Conservation (phyloP, 2,113 vertebrate species). For the Megalops atlanticus region DNA sequence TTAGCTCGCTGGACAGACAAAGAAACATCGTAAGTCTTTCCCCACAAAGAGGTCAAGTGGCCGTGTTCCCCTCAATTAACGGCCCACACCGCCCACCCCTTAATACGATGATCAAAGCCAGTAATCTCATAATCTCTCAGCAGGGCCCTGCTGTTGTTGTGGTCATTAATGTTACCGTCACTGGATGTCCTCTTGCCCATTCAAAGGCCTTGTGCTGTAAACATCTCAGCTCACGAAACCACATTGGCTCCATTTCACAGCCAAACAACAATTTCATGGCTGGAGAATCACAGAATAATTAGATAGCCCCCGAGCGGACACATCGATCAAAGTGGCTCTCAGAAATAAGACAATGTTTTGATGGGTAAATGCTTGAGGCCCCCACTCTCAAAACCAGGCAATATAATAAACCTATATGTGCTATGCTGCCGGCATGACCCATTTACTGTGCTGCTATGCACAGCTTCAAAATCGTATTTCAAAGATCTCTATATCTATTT, state of each 20-base stretch:
- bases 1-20: neutral
- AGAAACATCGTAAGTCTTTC: slow-evolving; percentile 23
- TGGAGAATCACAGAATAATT: slow-evolving; percentile 57
- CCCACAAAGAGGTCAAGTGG: slow-evolving; percentile 11
- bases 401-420: slow-evolving; percentile 5
- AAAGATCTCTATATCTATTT: neutral
- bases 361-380: slow-evolving; percentile 40
- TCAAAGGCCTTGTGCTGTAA: slow-evolving; percentile 30
- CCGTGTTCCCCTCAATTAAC: neutral
- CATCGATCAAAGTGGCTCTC: slow-evolving; percentile 48
- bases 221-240: slow-evolving; percentile 29
- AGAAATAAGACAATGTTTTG: slow-evolving; percentile 47
- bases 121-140: slow-evolving; percentile 23
- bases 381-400: neutral
- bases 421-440: neutral
- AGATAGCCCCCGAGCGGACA: slow-evolving; percentile 46
- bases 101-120: slow-evolving; percentile 18
- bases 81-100: neutral
- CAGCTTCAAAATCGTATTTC: neutral
- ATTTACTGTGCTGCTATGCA: neutral
- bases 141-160: neutral
- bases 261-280: slow-evolving; percentile 65
- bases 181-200: neutral
- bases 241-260: slow-evolving; percentile 54
- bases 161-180: slow-evolving; percentile 29